Conservation (phyloP, 1,140 invertebrate genomes). For the Aphelenchoides fujianensis region DNA sequence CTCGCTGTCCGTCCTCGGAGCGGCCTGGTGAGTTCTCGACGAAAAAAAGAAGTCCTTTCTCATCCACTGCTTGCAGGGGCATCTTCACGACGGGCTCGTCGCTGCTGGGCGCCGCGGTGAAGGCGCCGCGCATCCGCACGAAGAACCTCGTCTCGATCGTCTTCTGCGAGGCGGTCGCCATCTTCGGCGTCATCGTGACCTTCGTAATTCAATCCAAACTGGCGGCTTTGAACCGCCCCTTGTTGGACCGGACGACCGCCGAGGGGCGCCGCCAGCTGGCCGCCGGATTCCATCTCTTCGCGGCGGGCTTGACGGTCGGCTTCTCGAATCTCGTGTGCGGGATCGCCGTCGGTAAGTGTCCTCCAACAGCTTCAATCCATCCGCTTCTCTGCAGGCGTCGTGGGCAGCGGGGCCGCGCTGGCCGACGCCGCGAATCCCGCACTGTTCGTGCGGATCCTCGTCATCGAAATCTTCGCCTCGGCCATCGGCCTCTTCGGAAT, state of each 20-base stretch:
- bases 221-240: conserved; percentile 30
- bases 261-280: conserved; percentile 44
- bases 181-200: conserved; percentile 92
- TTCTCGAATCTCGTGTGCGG: conserved; percentile 91
- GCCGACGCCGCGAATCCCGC: no score
- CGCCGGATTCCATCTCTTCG: conserved; percentile 88
- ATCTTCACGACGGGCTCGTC: conserved; percentile 93
- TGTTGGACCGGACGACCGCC: background rate
- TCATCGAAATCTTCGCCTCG: conserved; percentile 96
- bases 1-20: conserved; percentile 92
- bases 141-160: no score
- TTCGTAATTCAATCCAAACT: conserved; percentile 85
- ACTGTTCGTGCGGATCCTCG: conserved; percentile 96
- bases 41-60: conserved; percentile 28
- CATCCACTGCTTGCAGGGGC: conserved; percentile 67
- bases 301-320: conserved; percentile 86
- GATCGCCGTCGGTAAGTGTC: no score
- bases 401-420: conserved; percentile 88
- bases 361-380: no score
- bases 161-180: no score
- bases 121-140: conserved; percentile 95
- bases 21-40: conserved; percentile 80
- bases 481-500: conserved; percentile 93
- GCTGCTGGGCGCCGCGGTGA: conserved; percentile 94
- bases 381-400: conserved; percentile 91